Evolutionary conservation across 2,888 invertebrate genomes (phyloP), one percentile per base, ranked within the genome.

Genomic region (Tenthredo distinguenda): DNA sequence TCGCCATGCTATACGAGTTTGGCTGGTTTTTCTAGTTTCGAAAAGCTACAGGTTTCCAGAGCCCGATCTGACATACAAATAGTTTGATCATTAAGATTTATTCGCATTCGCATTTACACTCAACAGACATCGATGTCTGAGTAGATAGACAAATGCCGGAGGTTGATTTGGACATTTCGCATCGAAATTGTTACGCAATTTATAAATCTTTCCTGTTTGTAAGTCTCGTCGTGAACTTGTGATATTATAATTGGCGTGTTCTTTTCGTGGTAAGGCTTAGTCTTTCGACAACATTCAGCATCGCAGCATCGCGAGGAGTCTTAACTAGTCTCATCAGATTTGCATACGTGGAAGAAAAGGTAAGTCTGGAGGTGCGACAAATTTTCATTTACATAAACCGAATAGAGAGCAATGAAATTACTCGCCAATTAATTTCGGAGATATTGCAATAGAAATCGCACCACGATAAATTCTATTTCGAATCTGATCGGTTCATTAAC

Each of bases 181-280:
- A 50, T 77, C 15, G 18, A n/a, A 50, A 50, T 50, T 31, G 34
- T 77, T 77, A 77, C 77, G 77, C 31, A 77, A 43, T 55, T 6
- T 55, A 10, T 55, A 18, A 77, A 77, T 77, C 77, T 31, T 15
- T 31, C 15, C 55, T 74, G 55, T 77, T 77, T 34, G 12, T 47
- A 47, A 55, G 40, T 31, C 31, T 77, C 18, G 4, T 50, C 55
- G 55, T 77, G 55, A 77, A 77, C 77, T 77, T 55, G 50, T 77
- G 77, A 55, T 31, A 77, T 77, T 77, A 77, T 77, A 77, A 77
- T 77, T 77, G 77, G 50, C 37, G 50, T 50, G 34, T 77, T 47
- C n/a, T 34, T 77, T 31, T 31, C 26, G 77, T 55, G 77, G 77
- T 9, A 31, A 10, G 50, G 15, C 37, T 77, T 55, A 77, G 77